Evolutionary conservation across 2,888 invertebrate genomes (phyloP).

Genomic region (Mystacides longicornis): DNA sequence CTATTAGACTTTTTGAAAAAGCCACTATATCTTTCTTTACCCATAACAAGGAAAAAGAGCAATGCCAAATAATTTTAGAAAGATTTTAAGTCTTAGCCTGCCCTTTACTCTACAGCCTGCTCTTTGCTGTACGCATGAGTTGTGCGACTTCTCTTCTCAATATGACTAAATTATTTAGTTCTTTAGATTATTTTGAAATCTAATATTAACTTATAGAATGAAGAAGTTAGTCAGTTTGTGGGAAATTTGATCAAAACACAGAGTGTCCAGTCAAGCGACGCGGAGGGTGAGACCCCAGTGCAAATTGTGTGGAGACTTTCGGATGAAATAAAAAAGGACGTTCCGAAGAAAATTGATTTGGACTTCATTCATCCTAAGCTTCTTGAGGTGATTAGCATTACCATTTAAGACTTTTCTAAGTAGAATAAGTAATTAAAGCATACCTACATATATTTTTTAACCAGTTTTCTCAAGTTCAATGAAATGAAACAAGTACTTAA

Average conservation of each 20-base stretch:
- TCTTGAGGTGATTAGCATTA: constrained; percentile 39
- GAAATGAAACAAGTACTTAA: no score
- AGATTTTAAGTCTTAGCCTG: no score
- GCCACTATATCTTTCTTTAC: no score
- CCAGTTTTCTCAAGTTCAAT: no score
- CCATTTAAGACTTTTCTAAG: not conserved
- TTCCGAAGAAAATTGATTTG: constrained; percentile 54
- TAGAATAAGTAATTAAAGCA: not conserved
- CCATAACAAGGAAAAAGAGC: no score
- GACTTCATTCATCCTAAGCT: constrained; percentile 58
- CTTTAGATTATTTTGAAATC: not conserved
- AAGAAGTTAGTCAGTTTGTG: constrained; percentile 69
- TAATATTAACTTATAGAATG: constrained; percentile 46
- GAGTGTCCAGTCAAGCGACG: constrained; percentile 56
- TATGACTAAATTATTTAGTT: no score
- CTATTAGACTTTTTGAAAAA: no score
- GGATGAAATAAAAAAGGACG: constrained; percentile 55
- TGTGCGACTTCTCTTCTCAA: no score
- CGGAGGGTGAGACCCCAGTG: constrained; percentile 60
- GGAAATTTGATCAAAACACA: constrained; percentile 73
- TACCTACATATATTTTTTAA: no score
- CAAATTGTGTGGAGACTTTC: constrained; percentile 74
- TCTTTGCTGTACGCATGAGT: no score
- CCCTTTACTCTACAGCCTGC: no score
- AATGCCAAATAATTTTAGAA: no score